Percentiles rank a stretch among this genome's conserved stretches.
phyloP scores from a whole-genome alignment of 2,113 vertebrate species.

The Nycticorax nycticorax region DNA sequence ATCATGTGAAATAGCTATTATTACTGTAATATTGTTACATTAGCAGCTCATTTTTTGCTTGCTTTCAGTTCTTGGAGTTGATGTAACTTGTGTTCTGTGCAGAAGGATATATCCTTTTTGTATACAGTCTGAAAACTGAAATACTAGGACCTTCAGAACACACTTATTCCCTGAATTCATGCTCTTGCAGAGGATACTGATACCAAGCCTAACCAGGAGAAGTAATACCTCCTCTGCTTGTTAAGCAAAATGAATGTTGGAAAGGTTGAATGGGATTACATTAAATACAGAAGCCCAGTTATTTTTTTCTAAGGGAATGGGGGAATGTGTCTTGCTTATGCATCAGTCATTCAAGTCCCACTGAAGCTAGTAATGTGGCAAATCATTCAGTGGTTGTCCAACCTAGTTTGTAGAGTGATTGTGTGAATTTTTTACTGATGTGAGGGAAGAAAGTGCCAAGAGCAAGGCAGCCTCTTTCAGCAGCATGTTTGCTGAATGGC shows the following conservation, averaged over 20 bases:
- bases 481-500: background rate
- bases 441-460: background rate
- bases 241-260: background rate
- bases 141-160: background rate
- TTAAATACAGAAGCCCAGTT: background rate
- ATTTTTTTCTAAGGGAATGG: background rate
- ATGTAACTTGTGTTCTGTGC: background rate
- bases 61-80: background rate
- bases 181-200: background rate
- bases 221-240: background rate
- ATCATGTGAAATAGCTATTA: background rate
- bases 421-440: background rate
- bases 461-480: background rate
- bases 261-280: background rate
- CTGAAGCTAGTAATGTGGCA: background rate
- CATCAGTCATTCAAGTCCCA: background rate
- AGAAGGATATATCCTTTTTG: background rate
- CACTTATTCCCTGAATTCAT: background rate
- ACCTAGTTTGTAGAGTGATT: background rate
- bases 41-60: background rate
- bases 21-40: background rate
- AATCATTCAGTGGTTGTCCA: background rate
- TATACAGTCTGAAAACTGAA: background rate
- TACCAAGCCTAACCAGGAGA: background rate
- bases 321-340: background rate